Base-by-base conservation (phyloP, 1,140 invertebrate genomes). In the Eriosoma lanigerum region DNA sequence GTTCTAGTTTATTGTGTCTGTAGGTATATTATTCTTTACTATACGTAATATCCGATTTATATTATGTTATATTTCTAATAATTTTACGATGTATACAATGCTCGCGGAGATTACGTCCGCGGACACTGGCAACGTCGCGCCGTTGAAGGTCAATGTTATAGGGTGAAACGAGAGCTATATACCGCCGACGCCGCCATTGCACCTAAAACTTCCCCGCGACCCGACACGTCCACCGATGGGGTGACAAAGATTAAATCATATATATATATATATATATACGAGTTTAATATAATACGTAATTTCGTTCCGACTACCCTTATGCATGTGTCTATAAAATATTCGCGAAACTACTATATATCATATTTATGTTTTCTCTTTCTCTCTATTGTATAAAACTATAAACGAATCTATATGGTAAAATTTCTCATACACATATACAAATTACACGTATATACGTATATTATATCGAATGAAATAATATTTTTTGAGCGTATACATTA, bases 91-190 rank as follows among this genome's bases (percentile, higher is more conserved):
- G 64, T 10, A n/a, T 24, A 17, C 44, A 38, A 19, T 24, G 68
- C 58, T 26, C 68, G 68, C 48, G 26, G 68, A 72, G 68, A 70
- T 72, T 76, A 38, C 72, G 50, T 38, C 54, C 38, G 52, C 54
- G 54, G 75, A 29, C 56, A 29, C 38, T 21, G 75, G 75, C 75
- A 78, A 78, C 75, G 75, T 78, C 17, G 75, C 75, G 58, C 13
- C 38, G 75, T 78, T 62, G 75, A 78, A 78, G 75, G 75, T 78
- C 75, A 78, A 78, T 78, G 75, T 78, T 78, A 78, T 78, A 60
- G 75, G 75, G 75, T 78, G 54, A 78, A 78, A 78, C 56, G 73
- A 78, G 56, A 50, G 24, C 21, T 68, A 68, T 68, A 68, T 68
- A 68, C 62, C 38, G 21, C 32, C 21, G 21, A 21, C 10, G 54